Base-by-base conservation (phyloP, 2,113 vertebrate genomes). In the Oryzias javanicus region DNA sequence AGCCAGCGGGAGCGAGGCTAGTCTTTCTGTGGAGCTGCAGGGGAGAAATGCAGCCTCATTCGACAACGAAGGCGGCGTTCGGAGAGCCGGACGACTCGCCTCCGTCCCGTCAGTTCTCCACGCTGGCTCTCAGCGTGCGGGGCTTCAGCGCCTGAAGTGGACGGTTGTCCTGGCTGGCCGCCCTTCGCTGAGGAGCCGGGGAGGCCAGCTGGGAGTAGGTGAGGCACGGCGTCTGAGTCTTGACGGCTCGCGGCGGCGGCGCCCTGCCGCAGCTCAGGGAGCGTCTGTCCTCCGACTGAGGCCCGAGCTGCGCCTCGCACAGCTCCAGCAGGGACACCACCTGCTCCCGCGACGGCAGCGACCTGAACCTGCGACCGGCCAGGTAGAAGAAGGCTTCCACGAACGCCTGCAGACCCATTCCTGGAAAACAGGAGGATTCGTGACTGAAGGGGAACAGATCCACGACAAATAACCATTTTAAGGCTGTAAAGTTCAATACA, bases 381-480 rank as follows among this genome's bases (percentile, higher is more conserved):
- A 99, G 78, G 76, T 90, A 90, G 64, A 95, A 94, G 82, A 98
- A 95, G 47, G 95, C 95, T 65, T 98, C 95, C 0, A 96, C 83
- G 3, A 98, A 99, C 0, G 96, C 96, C 52, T 97, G 96, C 42
- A 98, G 87, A 20, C 93, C 91, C 96, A 99, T 98, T 29, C 96
- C 96, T 99, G 63, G 8, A 70, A 54, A 48, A 29, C 6, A 67
- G 8, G 42, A 70, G 35, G 17, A 27, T 58, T 7, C 49, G 5
- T 19, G 22, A 27, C 17, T 13, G n/a, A 5, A 19, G 16, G 44
- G 44, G 19, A 47, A 47, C 6, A 3, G 46, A 47, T 2, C n/a
- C 46, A 46, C 44, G 19, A 40, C 17, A 18, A 29, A 1, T 1
- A 8, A 35, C 2, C 35, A 29, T 2, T 22, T 22, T 22, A 22